A percentile compares a stretch with the other conserved stretches of the same genome.
Conservation (phyloP, 2,888 invertebrate genomes). For the Melangyna quadrimaculata region DNA sequence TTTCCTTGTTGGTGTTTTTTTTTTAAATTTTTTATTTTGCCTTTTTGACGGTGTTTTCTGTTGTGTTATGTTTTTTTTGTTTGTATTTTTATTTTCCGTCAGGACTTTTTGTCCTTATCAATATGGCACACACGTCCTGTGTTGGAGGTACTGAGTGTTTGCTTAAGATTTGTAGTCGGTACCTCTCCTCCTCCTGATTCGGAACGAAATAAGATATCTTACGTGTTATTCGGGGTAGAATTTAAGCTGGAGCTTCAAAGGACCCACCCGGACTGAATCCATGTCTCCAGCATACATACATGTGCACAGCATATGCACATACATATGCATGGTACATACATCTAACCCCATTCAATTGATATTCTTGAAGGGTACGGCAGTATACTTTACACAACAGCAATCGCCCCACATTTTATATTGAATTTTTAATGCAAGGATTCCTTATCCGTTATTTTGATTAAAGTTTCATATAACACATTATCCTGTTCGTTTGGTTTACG, state of each 20-base stretch:
- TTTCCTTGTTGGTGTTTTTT: background rate
- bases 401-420: conserved; percentile 70
- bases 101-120: conserved; percentile 55
- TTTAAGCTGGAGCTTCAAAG: conserved; percentile 11
- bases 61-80: conserved; percentile 14
- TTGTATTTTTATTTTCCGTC: background rate
- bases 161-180: conserved; percentile 66
- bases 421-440: conserved; percentile 71
- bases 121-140: conserved; percentile 66
- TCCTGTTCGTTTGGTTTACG: conserved; percentile 38
- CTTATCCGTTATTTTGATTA: conserved; percentile 71
- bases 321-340: background rate
- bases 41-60: conserved; percentile 12
- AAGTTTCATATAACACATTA: conserved; percentile 71
- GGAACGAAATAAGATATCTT: conserved; percentile 49
- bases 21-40: conserved; percentile 1
- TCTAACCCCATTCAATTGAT: conserved; percentile 57
- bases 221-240: conserved; percentile 37
- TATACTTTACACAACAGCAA: conserved; percentile 67
- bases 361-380: conserved; percentile 58
- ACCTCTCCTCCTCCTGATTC: background rate
- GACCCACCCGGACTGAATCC: conserved; percentile 31
- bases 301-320: background rate
- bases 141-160: conserved; percentile 58
- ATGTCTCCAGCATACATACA: background rate